phyloP scores from a whole-genome alignment of 1,140 invertebrate genomes.

The Drosophila ananassae region DNA sequence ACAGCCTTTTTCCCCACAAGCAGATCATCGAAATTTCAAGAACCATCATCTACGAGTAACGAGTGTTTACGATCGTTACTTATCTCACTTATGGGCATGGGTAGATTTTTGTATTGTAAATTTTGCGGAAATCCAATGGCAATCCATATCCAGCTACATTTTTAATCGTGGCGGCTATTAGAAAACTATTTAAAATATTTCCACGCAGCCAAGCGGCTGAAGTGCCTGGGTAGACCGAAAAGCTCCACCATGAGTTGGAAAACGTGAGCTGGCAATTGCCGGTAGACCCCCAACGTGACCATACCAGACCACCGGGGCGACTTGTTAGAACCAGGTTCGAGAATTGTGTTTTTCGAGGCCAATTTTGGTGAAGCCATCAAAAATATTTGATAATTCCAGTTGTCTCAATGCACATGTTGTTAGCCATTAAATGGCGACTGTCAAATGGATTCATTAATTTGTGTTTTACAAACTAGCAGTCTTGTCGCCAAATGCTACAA shows the following conservation, averaged over 20 bases:
- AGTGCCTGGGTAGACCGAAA: slow-evolving; percentile 39
- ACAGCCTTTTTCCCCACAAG: too few relatives aligned
- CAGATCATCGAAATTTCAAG: slow-evolving; percentile 1
- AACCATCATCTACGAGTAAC: not conserved
- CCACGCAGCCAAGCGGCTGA: slow-evolving; percentile 48
- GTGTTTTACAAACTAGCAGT: slow-evolving; percentile 65
- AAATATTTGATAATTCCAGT: slow-evolving; percentile 49
- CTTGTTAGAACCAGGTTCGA: slow-evolving; percentile 28
- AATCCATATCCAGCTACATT: slow-evolving; percentile 48
- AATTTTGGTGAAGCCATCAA: slow-evolving; percentile 72
- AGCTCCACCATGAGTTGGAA: slow-evolving; percentile 57
- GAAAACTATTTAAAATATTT: slow-evolving; percentile 81
- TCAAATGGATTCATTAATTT: slow-evolving; percentile 44
- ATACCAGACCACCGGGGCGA: slow-evolving; percentile 43
- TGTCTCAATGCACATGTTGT: slow-evolving; percentile 54
- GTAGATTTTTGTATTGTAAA: slow-evolving; percentile 36
- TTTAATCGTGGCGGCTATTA: slow-evolving; percentile 70
- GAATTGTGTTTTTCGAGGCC: slow-evolving; percentile 42
- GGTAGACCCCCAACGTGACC: slow-evolving; percentile 65
- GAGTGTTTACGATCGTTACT: slow-evolving; percentile 42
- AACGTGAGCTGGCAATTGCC: slow-evolving; percentile 71
- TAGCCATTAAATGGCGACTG: slow-evolving; percentile 69
- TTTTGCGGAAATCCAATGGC: slow-evolving; percentile 19
- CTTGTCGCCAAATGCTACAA: slow-evolving; percentile 67
- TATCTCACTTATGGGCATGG: slow-evolving; percentile 61